phyloP scores from a whole-genome alignment of 2,888 invertebrate genomes.

The Brenthis daphne region DNA sequence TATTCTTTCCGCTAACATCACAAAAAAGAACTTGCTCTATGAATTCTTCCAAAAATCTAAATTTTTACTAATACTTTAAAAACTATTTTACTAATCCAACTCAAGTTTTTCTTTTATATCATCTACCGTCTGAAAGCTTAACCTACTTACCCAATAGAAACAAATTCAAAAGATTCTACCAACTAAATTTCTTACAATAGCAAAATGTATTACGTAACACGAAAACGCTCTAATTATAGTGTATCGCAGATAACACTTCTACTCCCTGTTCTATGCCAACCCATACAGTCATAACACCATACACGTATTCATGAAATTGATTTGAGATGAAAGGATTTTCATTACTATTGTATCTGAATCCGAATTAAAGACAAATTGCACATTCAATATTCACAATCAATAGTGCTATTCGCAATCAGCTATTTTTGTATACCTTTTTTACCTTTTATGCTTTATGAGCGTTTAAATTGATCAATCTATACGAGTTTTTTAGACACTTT shows the following conservation, averaged over 20 bases:
- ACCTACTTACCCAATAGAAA: too few species aligned
- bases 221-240: background rate
- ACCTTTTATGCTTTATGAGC: constrained; percentile 38
- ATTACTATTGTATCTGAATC: constrained; percentile 49
- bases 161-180: too few species aligned
- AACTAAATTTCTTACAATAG: too few species aligned
- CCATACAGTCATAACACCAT: constrained; percentile 24
- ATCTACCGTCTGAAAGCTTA: too few species aligned
- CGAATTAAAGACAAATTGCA: constrained; percentile 53
- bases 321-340: constrained; percentile 63
- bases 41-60: too few species aligned
- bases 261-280: constrained; percentile 18
- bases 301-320: constrained; percentile 64
- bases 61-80: too few species aligned
- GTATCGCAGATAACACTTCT: constrained; percentile 12
- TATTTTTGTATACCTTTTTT: constrained; percentile 44
- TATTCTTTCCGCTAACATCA: background rate
- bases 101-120: too few species aligned
- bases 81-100: too few species aligned
- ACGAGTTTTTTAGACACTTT: constrained; percentile 31
- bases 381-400: constrained; percentile 47
- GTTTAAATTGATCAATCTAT: constrained; percentile 39
- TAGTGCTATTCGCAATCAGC: constrained; percentile 43
- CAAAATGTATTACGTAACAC: background rate
- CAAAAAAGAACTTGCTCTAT: background rate